Evolutionary conservation across 2,888 invertebrate genomes (phyloP).

Genomic region (Argynnis bischoffii): DNA sequence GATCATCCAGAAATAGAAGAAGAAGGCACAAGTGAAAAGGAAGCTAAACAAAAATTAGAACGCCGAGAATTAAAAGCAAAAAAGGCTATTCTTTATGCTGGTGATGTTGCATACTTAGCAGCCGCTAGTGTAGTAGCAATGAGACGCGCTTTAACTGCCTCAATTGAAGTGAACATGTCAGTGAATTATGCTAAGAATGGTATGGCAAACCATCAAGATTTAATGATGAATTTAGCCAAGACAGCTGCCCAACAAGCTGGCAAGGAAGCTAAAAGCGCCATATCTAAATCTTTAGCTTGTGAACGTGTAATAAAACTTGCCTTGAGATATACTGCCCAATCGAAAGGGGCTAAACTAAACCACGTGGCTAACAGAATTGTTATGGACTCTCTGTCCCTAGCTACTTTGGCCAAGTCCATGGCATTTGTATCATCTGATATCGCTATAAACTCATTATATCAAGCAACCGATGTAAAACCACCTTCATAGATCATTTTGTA

Average conservation of each 20-base stretch:
- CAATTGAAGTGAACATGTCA: conserved; percentile 77
- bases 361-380: conserved; percentile 75
- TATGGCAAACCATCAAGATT: conserved; percentile 73
- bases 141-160: conserved; percentile 73
- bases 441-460: conserved; percentile 75
- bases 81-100: conserved; percentile 76
- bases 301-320: conserved; percentile 73
- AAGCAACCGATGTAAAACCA: conserved; percentile 73
- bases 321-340: conserved; percentile 73
- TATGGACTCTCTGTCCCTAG: conserved; percentile 72
- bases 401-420: conserved; percentile 76
- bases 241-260: conserved; percentile 78
- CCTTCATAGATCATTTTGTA: conserved; percentile 51
- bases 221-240: conserved; percentile 78
- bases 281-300: conserved; percentile 70
- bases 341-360: conserved; percentile 70
- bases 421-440: conserved; percentile 76
- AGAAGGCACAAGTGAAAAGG: conserved; percentile 60
- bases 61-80: conserved; percentile 72
- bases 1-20: conserved; percentile 68
- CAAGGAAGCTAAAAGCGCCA: conserved; percentile 74
- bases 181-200: conserved; percentile 72
- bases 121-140: conserved; percentile 76
- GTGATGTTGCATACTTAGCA: conserved; percentile 74
- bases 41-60: conserved; percentile 65